A percentile compares a stretch with the other conserved stretches of the same genome.
Conservation (phyloP, 37 sponge, comb jelly and placozoan species). For the Hexactinellida sp. region DNA sequence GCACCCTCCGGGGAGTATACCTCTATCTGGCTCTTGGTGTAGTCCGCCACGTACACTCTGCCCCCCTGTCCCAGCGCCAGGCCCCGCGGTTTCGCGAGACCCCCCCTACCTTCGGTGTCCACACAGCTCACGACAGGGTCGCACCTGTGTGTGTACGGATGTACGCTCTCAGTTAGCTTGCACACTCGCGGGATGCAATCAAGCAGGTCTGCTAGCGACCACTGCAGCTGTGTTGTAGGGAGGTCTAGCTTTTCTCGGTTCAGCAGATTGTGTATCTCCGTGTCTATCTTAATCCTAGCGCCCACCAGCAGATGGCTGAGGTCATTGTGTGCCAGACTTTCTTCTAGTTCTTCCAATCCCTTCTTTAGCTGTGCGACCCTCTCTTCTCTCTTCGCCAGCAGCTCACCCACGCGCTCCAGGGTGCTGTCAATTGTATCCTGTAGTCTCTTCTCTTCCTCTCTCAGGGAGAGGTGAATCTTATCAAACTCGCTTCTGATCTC, state of each 20-base stretch:
- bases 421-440: background rate
- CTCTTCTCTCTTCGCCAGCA: background rate
- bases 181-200: background rate
- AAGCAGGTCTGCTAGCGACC: background rate
- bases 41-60: background rate
- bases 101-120: background rate
- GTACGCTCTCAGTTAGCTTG: background rate
- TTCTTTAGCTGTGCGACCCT: background rate
- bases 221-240: background rate
- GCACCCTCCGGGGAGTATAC: background rate
- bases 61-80: background rate
- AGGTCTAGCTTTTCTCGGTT: background rate
- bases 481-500: background rate
- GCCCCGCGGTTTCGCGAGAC: background rate
- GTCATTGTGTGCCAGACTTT: background rate
- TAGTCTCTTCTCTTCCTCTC: background rate
- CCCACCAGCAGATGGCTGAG: background rate
- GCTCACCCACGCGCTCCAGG: background rate
- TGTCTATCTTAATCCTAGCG: background rate
- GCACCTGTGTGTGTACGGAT: background rate
- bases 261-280: background rate
- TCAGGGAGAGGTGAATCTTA: background rate
- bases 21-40: slow-evolving; percentile 7
- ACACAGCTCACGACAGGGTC: background rate
- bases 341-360: background rate